Percentiles rank a stretch among this genome's conserved stretches.
These are phyloP conservation scores for Heptranchias perlo DNA, from an alignment of 2,113 vertebrate genomes.

Conservation along the genomic window DNA sequence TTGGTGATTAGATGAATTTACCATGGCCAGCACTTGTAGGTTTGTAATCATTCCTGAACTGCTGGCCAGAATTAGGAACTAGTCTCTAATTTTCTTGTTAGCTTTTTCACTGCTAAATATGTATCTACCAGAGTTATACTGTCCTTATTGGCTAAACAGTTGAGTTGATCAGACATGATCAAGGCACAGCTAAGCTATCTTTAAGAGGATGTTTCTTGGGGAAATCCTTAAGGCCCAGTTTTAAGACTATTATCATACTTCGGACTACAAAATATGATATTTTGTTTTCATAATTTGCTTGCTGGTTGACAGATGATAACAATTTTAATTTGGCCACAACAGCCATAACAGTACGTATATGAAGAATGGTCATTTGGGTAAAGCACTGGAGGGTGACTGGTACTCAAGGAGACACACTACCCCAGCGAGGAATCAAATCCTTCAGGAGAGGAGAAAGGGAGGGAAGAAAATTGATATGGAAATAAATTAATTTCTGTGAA, in stretches of 20 bases:
- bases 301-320: not conserved
- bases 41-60: not conserved
- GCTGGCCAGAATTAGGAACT: not conserved
- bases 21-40: not conserved
- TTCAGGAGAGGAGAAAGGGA: not conserved
- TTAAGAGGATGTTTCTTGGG: too few species aligned
- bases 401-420: not conserved
- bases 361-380: not conserved
- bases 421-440: not conserved
- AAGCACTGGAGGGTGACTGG: not conserved
- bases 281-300: not conserved
- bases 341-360: too few species aligned
- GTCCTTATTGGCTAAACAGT: not conserved
- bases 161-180: not conserved
- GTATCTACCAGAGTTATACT: not conserved
- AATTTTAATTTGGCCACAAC: not conserved
- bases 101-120: not conserved
- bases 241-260: not conserved
- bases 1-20: not conserved
- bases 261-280: not conserved
- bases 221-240: not conserved
- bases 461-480: not conserved
- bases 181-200: not conserved
- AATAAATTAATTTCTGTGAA: not conserved
- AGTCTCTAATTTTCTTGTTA: not conserved